phyloP scores from a whole-genome alignment of 2,888 invertebrate genomes.

The Ryuthela nishihirai region DNA sequence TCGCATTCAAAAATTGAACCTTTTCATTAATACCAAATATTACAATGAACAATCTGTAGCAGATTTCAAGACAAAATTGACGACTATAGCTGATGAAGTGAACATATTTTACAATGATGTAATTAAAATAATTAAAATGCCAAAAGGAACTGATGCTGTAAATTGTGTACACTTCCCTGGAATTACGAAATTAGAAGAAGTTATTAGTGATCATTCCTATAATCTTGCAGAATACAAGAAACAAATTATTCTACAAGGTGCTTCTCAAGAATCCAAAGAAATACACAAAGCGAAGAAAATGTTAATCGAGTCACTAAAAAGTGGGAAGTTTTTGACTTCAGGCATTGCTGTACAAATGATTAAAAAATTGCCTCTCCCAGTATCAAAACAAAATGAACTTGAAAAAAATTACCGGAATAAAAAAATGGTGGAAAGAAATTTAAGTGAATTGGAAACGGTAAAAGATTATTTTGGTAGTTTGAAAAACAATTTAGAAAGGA shows the following conservation, averaged over 20 bases:
- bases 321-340: neutral
- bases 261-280: neutral
- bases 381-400: neutral
- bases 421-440: neutral
- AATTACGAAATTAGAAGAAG: too few relatives aligned
- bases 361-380: neutral
- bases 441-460: neutral
- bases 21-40: too few relatives aligned
- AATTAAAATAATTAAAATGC: too few relatives aligned
- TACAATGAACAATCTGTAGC: too few relatives aligned
- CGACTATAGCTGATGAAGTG: too few relatives aligned
- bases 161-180: too few relatives aligned
- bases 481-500: neutral
- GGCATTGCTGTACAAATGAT: neutral
- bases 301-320: neutral
- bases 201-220: too few relatives aligned
- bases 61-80: too few relatives aligned
- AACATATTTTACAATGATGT: too few relatives aligned
- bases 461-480: neutral
- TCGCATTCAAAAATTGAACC: too few relatives aligned
- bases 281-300: neutral
- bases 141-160: too few relatives aligned
- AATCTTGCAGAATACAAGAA: constrained; percentile 3
- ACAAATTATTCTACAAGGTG: neutral
- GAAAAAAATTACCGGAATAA: neutral